phyloP scores from a whole-genome alignment of 2,797 vertebrate genomes.

The Poeciliopsis infans region DNA sequence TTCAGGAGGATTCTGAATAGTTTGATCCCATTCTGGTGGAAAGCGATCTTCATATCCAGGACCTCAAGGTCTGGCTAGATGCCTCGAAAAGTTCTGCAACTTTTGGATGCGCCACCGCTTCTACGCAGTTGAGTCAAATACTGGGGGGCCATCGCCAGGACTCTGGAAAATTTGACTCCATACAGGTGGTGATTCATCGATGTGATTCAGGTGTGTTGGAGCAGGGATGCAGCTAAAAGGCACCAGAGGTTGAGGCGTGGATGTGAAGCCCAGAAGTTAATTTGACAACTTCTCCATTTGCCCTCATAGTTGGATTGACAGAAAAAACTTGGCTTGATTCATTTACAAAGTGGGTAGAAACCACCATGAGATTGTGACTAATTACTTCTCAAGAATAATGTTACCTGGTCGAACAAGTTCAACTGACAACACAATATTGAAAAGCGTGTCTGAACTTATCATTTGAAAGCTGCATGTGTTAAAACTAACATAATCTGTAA shows the following conservation, averaged over 20 bases:
- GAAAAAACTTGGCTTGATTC: background rate
- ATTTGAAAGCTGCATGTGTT: background rate
- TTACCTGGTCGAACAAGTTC: background rate
- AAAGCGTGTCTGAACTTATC: background rate
- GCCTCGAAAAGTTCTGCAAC: too few species aligned
- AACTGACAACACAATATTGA: background rate
- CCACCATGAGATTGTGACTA: background rate
- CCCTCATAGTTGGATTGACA: background rate
- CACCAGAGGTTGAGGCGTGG: too few species aligned
- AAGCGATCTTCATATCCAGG: background rate
- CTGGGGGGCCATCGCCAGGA: too few species aligned
- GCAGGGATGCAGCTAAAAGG: too few species aligned
- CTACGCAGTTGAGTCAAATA: too few species aligned
- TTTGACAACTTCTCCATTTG: background rate
- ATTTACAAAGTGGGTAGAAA: background rate
- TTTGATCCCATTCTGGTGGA: background rate
- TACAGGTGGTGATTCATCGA: too few species aligned
- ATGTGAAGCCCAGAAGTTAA: background rate
- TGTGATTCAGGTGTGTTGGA: too few species aligned
- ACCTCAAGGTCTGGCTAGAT: too few species aligned
- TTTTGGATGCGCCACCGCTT: too few species aligned
- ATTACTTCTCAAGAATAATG: background rate
- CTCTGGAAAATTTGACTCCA: too few species aligned
- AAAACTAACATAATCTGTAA: background rate
- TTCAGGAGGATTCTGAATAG: background rate